Base-by-base conservation (phyloP, 2,888 invertebrate species). In the Orgyia antiqua region DNA sequence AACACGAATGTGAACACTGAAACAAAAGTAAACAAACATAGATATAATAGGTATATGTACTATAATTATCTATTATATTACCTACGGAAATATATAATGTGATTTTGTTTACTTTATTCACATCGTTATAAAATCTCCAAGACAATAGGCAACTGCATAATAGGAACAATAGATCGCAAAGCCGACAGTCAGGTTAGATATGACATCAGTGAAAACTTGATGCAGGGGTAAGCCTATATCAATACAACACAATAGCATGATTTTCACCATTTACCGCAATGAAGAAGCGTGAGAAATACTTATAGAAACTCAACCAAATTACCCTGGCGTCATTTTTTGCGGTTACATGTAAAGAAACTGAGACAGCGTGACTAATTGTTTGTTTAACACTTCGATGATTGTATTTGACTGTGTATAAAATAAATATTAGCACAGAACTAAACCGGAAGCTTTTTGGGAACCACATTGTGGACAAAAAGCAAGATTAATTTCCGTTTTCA, bases 1-100 rank as follows among this genome's bases (percentile, higher is more conserved):
- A 13, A 88, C 82, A 42, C 87, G 78, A 52, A 88, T 88, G 54
- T 88, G 88, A 30, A 88, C 88, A 59, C 88, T 88, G 75, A 10
- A 83, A 87, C 60, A 64, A 62, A 54, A 42, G 41, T 31, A 49
- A 42, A 31, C 20, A 29, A 8, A 6, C n/a, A n/a, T n/a, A n/a
- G n/a, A n/a, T n/a, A n/a, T n/a, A n/a, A n/a, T n/a, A 11, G n/a
- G n/a, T n/a, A n/a, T n/a, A n/a, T n/a, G n/a, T n/a, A n/a, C n/a
- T n/a, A n/a, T n/a, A n/a, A n/a, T n/a, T n/a, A n/a, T n/a, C n/a
- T n/a, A n/a, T n/a, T n/a, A n/a, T n/a, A n/a, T n/a, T n/a, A n/a
- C n/a, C n/a, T n/a, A n/a, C n/a, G n/a, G n/a, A n/a, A n/a, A n/a
- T n/a, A n/a, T n/a, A n/a, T n/a, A n/a, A n/a, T n/a, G n/a, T n/a